Percentiles rank a stretch among this genome's conserved stretches.
Conservation (phyloP, 2,888 invertebrate species). For the Plagiodera versicolora region DNA sequence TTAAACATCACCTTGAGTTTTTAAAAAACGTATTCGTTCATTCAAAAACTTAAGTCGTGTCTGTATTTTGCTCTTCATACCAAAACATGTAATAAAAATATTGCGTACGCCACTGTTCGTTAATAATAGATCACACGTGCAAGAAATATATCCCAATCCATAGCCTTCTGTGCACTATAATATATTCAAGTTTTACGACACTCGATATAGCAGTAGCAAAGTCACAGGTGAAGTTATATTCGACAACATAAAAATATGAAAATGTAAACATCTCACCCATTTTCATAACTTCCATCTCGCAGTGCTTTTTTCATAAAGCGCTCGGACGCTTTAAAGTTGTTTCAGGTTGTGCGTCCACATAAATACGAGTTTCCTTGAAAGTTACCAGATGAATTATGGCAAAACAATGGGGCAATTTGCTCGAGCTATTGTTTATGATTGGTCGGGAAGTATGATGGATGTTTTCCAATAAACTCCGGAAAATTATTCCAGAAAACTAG, state of each 20-base stretch:
- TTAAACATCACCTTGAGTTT: too few relatives aligned
- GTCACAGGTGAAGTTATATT: conserved; percentile 16
- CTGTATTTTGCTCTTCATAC: too few relatives aligned
- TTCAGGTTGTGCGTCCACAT: conserved; percentile 4
- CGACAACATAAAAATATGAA: conserved; percentile 19
- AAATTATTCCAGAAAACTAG: not conserved
- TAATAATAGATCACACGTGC: conserved; percentile 14
- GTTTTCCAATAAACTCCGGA: not conserved
- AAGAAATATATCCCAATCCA: conserved; percentile 6
- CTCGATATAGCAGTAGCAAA: conserved; percentile 11
- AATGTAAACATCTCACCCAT: conserved; percentile 17
- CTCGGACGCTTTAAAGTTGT: conserved; percentile 13
- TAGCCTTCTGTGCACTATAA: conserved; percentile 5
- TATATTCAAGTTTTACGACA: conserved; percentile 12
- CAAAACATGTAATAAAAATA: too few relatives aligned
- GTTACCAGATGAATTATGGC: conserved; percentile 9
- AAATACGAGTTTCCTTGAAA: conserved; percentile 15
- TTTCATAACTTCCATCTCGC: conserved; percentile 15
- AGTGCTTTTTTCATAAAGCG: conserved; percentile 9
- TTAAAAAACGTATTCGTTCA: too few relatives aligned
- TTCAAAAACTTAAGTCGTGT: not conserved
- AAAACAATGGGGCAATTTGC: conserved; percentile 13
- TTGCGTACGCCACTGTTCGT: not conserved
- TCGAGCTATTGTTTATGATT: conserved; percentile 4
- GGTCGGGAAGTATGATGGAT: not conserved